Conservation (phyloP, 2,888 invertebrate genomes). For the Ophion slaviceki region DNA sequence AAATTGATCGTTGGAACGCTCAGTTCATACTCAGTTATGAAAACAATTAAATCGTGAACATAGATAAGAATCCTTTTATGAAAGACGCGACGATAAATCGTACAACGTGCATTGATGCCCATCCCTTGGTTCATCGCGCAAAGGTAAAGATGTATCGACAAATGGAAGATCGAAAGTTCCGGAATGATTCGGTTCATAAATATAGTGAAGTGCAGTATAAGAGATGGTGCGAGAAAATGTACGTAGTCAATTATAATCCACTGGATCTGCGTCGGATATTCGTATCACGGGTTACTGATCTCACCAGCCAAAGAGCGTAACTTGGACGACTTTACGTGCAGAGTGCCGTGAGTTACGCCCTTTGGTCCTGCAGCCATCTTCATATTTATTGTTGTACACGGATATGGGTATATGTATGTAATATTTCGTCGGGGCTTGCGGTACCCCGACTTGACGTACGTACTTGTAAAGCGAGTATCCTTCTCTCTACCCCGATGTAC, state of each 20-base stretch:
- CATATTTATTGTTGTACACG: background rate
- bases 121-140: background rate
- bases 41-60: too few relatives aligned
- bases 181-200: slow-evolving; percentile 73
- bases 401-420: slow-evolving; percentile 4
- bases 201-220: slow-evolving; percentile 74
- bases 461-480: slow-evolving; percentile 43
- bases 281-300: slow-evolving; percentile 37
- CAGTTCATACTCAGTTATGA: too few relatives aligned
- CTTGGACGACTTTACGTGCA: background rate
- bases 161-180: slow-evolving; percentile 28
- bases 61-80: background rate
- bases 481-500: slow-evolving; percentile 18
- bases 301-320: background rate
- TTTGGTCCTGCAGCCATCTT: background rate
- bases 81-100: background rate
- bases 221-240: slow-evolving; percentile 68
- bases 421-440: slow-evolving; percentile 21
- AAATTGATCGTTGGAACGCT: too few relatives aligned
- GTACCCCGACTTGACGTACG: slow-evolving; percentile 46
- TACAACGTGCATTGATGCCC: background rate
- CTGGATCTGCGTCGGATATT: slow-evolving; percentile 59
- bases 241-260: slow-evolving; percentile 76
- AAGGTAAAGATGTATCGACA: background rate
- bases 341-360: slow-evolving; percentile 1